These are phyloP conservation scores for Uloborus plumipes DNA, from an alignment of 2,888 invertebrate genomes.

Conservation along the genomic window DNA sequence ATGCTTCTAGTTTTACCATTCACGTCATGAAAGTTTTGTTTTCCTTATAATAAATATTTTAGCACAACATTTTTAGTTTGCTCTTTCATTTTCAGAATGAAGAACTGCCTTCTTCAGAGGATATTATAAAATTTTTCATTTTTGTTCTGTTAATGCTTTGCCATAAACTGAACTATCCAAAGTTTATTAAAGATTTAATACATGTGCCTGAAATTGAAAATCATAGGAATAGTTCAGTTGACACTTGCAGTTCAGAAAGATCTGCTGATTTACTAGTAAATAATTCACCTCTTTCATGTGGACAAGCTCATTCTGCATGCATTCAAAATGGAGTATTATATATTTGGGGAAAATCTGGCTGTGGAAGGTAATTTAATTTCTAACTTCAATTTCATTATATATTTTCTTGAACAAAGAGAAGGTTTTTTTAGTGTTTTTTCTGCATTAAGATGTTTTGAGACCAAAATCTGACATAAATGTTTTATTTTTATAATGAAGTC, in stretches of 20 bases:
- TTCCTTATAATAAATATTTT: no score
- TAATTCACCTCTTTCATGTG: constrained; percentile 74
- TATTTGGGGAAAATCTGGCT: constrained; percentile 76
- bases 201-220: not conserved
- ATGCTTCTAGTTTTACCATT: no score
- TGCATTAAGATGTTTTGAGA: no score
- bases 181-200: constrained; percentile 37
- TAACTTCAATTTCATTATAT: no score
- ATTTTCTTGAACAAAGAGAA: no score
- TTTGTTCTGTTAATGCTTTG: constrained; percentile 69
- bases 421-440: not conserved
- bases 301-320: constrained; percentile 77
- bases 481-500: no score
- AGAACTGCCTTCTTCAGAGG: constrained; percentile 66
- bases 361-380: constrained; percentile 68
- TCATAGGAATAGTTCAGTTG: no score
- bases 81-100: constrained; percentile 59
- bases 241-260: no score
- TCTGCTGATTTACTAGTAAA: no score
- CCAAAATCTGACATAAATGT: no score
- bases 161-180: constrained; percentile 66
- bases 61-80: no score
- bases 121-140: constrained; percentile 69
- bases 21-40: no score
- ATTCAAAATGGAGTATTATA: constrained; percentile 77